phyloP scores from a whole-genome alignment of 1,140 invertebrate genomes.

The Drosophila aff. region DNA sequence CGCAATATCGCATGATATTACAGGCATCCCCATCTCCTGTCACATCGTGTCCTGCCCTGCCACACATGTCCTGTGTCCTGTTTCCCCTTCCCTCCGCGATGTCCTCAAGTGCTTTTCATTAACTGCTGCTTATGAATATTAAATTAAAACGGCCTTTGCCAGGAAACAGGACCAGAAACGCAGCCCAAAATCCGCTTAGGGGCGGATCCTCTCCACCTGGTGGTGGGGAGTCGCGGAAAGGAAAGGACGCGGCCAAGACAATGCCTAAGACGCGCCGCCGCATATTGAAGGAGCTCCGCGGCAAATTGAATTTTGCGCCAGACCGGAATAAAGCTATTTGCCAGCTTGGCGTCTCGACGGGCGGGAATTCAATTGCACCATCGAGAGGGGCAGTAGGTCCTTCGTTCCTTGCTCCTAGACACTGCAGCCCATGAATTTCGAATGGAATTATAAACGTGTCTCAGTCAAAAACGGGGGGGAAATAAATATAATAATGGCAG shows the following conservation, averaged over 20 bases:
- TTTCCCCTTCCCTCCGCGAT: conserved; percentile 16
- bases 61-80: conserved; percentile 19
- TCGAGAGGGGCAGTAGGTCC: conserved; percentile 8
- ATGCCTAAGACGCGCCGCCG: conserved; percentile 52
- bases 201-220: not conserved
- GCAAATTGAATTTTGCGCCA: conserved; percentile 70
- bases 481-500: conserved; percentile 38
- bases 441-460: conserved; percentile 74
- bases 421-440: conserved; percentile 76
- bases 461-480: conserved; percentile 9
- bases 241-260: conserved; percentile 24
- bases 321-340: conserved; percentile 58
- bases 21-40: conserved; percentile 2
- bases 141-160: conserved; percentile 66
- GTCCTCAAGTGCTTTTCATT: conserved; percentile 79
- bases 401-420: not conserved
- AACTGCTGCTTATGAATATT: conserved; percentile 83
- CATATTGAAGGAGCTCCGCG: conserved; percentile 54
- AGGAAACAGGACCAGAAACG: conserved; percentile 23
- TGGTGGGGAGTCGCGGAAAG: not conserved
- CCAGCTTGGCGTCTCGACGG: conserved; percentile 7
- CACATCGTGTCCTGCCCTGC: not conserved
- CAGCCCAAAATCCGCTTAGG: conserved; percentile 45
- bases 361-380: conserved; percentile 60
- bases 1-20: conserved; percentile 46